phyloP scores from a whole-genome alignment of 2,888 invertebrate genomes.

The Tortrix viridana region DNA sequence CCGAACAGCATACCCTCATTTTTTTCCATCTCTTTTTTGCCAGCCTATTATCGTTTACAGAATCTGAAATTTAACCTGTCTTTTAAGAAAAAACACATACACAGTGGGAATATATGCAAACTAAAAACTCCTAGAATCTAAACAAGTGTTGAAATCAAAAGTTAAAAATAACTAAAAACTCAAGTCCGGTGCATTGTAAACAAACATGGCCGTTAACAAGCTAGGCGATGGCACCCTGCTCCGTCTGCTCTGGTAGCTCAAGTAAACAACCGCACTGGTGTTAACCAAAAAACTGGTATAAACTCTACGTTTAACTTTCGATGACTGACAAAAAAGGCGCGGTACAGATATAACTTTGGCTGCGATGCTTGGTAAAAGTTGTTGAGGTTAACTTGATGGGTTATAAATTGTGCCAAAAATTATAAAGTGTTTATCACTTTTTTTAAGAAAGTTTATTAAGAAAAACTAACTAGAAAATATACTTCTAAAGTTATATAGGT shows the following conservation, averaged over 20 bases:
- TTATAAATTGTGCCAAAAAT: no score
- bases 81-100: no score
- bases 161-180: constrained; percentile 21
- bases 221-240: constrained; percentile 50
- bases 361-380: constrained; percentile 26
- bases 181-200: constrained; percentile 35
- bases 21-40: no score
- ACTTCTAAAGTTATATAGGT: no score
- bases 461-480: no score
- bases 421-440: no score
- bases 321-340: constrained; percentile 33
- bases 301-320: constrained; percentile 35
- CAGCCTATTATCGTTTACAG: no score
- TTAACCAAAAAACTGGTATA: constrained; percentile 36
- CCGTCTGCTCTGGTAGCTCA: constrained; percentile 54
- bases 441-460: no score
- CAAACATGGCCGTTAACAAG: constrained; percentile 42
- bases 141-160: constrained; percentile 37
- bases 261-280: constrained; percentile 51
- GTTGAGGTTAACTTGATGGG: not conserved
- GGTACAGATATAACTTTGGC: constrained; percentile 8
- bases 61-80: no score
- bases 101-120: not conserved
- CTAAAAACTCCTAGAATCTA: constrained; percentile 4
- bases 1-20: no score